Evolutionary conservation across 2,888 invertebrate species (phyloP), one percentile per base, ranked within the genome.

Genomic region (Petrolisthes manimaculis): DNA sequence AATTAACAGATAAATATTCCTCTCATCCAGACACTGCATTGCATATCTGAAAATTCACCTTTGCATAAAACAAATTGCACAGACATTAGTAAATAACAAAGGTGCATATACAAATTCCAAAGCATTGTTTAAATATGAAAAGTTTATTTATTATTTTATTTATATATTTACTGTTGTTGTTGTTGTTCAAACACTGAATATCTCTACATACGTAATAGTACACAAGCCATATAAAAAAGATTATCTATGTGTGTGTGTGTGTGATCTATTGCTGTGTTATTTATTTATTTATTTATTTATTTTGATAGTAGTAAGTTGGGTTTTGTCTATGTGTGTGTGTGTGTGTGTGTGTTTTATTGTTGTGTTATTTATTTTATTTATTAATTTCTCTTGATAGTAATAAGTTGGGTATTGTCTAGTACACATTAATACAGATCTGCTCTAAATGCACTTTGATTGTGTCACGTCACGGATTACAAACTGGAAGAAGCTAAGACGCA

Each of bases 21-120:
- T 4, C 21, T 21, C 71, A 6, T 71, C n/a, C 21, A 1, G 71
- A 21, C 37, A 71, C 55, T 79, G 21, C 54, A 79, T 79, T 79
- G 54, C 79, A 79, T 55, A 79, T 53, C 55, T 79, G 55, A 79
- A 77, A 77, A 74, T 24, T 55, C n/a, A 79, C 53, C 79, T 79
- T 79, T 79, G 79, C 79, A 79, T 79, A 79, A 54, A 6, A 79
- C n/a, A 51, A 79, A 79, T n/a, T 79, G 79, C 79, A 79, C 79
- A 79, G 55, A 79, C 54, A 55, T 55, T 79, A 55, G 55, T 21
- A 55, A 71, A 3, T 0, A 12, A 53, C 24, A 55, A 9, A 18
- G 53, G 18, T 79, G 77, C 77, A 77, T 77, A 24, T 24, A n/a
- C 54, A 18, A 18, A 79, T 37, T 37, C 37, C 37, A 37, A 37